Evolutionary conservation across 2,888 invertebrate species (phyloP).

Genomic region (Limenitis camilla): DNA sequence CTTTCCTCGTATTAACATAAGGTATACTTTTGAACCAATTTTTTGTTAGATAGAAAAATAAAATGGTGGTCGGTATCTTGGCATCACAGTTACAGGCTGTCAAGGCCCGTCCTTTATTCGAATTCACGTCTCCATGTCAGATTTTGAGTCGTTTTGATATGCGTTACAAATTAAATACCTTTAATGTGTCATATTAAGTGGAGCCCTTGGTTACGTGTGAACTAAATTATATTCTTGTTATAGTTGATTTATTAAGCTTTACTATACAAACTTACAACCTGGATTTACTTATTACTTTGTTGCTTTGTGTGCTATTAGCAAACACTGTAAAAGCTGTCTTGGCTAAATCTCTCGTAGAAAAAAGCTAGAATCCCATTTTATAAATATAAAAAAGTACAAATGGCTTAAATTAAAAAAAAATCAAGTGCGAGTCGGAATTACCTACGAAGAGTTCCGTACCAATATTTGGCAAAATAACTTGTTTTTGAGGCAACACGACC

Average conservation of each 20-base stretch:
- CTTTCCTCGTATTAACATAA: conserved; percentile 12
- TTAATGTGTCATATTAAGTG: conserved; percentile 46
- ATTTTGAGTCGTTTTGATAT: conserved; percentile 41
- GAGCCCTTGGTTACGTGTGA: not conserved
- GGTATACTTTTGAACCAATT: conserved; percentile 22
- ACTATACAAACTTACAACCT: too few species aligned
- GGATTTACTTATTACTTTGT: too few species aligned
- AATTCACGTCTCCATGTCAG: conserved; percentile 51
- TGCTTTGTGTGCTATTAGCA: too few species aligned
- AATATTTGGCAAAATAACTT: too few species aligned
- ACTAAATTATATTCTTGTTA: not conserved
- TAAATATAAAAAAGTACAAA: too few species aligned
- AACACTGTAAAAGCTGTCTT: too few species aligned
- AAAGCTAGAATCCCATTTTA: too few species aligned
- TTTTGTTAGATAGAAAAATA: not conserved
- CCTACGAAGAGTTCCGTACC: too few species aligned
- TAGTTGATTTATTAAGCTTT: not conserved
- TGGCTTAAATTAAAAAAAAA: too few species aligned
- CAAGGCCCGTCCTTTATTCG: conserved; percentile 40
- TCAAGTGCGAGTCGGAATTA: too few species aligned
- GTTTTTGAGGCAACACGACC: too few species aligned
- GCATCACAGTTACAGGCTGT: conserved; percentile 19
- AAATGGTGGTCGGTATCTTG: conserved; percentile 10
- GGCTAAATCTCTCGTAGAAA: too few species aligned
- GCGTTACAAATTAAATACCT: conserved; percentile 45